A percentile compares a stretch with the other conserved stretches of the same genome.
Conservation (phyloP, 2,797 vertebrate genomes). For the Chanos chanos region DNA sequence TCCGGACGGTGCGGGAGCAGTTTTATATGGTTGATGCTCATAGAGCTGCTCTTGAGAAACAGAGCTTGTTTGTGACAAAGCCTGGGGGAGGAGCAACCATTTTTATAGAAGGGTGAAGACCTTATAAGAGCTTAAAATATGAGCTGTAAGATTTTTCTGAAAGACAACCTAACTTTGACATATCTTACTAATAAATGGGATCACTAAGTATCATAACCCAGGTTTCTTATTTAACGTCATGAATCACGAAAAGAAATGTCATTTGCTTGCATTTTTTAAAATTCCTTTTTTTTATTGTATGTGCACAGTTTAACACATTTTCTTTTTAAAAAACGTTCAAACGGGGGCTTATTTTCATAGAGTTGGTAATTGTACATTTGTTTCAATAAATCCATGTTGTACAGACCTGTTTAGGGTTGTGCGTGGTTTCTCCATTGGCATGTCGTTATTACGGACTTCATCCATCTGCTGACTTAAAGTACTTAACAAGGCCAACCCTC, state of each 20-base stretch:
- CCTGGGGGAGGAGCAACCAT: conserved; percentile 87
- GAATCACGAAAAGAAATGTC: too few relatives aligned
- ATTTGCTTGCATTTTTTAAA: too few relatives aligned
- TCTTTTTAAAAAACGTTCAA: too few relatives aligned
- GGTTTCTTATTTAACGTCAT: too few relatives aligned
- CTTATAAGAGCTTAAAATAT: not conserved
- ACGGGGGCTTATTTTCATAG: too few relatives aligned
- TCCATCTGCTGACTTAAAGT: not conserved
- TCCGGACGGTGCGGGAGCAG: conserved; percentile 75
- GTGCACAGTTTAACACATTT: too few relatives aligned
- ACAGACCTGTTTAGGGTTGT: not conserved
- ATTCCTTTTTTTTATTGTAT: too few relatives aligned
- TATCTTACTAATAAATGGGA: not conserved
- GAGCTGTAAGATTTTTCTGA: not conserved
- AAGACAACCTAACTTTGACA: not conserved
- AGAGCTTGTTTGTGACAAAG: conserved; percentile 86
- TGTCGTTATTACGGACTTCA: not conserved
- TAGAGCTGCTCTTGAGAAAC: conserved; percentile 66
- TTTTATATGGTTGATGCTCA: conserved; percentile 76
- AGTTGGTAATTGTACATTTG: too few relatives aligned
- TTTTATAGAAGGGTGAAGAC: conserved; percentile 69
- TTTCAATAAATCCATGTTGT: too few relatives aligned
- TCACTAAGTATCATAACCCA: not conserved
- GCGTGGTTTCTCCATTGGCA: not conserved
- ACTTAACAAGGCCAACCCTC: not conserved